Base-by-base conservation (phyloP, 2,113 vertebrate genomes). In the Stegastes partitus region DNA sequence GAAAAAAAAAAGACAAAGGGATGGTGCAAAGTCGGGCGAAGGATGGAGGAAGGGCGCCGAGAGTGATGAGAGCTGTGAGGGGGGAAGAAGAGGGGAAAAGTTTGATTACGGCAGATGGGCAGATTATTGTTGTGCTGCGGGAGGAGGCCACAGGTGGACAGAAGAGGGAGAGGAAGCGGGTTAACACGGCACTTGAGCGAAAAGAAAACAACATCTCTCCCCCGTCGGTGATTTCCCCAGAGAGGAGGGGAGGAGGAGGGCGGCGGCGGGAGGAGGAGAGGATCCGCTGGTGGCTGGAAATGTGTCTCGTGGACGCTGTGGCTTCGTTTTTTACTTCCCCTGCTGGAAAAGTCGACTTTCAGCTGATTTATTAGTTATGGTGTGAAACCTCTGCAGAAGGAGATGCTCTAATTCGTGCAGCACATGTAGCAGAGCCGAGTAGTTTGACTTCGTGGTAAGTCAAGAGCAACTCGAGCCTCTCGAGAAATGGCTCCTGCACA, bases 191-290 rank as follows among this genome's bases (percentile, higher is more conserved):
- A 62, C 74, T 67, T 66, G 84, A 86, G 84, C 58, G 74, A 86
- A 87, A 82, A 83, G 85, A 89, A 81, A 92, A 88, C 90, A 87
- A 68, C 82, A 82, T 83, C 62, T 67, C 57, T 74, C 55, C 72
- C 74, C 51, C n/a, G 4, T 37, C 0, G 58, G 45, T 89, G 90
- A 91, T 92, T 92, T 91, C 91, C 87, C 91, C 88, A 14, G 90
- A 87, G 90, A 73, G n/a, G n/a, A n/a, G n/a, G n/a, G 57, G 47
- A 10, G 3, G 28, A 7, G 0, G 21, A 12, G 2, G 34, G 69
- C 21, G 1, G 72, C 16, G 63, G 59, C 47, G 5, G 39, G 50
- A 34, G 45, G 31, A 70, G 53, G 39, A 49, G 31, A 70, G 53
- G 68, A 82, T 89, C 83, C 81, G 67, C 74, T 81, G 14, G 50